Evolutionary conservation across 2,888 invertebrate genomes (phyloP).

Genomic region (Silvanus unidentatus): DNA sequence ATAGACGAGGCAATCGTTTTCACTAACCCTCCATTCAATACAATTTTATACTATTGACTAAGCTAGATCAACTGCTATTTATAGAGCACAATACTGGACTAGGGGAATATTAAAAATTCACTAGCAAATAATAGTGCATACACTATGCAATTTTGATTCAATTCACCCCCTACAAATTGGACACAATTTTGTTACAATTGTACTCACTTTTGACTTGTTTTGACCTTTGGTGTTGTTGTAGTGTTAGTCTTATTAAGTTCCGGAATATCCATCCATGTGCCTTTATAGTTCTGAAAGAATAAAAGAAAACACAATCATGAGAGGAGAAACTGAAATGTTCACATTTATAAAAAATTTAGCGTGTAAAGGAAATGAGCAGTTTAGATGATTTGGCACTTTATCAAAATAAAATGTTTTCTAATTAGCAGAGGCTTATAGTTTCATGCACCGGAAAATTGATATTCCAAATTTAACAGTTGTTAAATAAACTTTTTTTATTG

Average conservation of each 20-base stretch:
- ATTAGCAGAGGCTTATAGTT: too few relatives aligned
- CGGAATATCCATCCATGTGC: slow-evolving; percentile 47
- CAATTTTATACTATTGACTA: slow-evolving; percentile 19
- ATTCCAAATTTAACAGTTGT: too few relatives aligned
- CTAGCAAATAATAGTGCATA: not conserved
- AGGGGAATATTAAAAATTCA: too few relatives aligned
- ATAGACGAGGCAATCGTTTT: slow-evolving; percentile 25
- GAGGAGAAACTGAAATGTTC: too few relatives aligned
- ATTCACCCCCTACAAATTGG: too few relatives aligned
- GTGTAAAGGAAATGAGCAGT: too few relatives aligned
- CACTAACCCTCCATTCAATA: slow-evolving; percentile 20
- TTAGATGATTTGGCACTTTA: too few relatives aligned
- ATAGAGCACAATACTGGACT: not conserved
- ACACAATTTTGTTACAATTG: not conserved
- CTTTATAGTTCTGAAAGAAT: slow-evolving; percentile 37
- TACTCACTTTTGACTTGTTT: slow-evolving; percentile 41
- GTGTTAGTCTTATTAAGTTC: slow-evolving; percentile 41
- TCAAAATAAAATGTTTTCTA: too few relatives aligned
- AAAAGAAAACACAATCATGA: slow-evolving; percentile 8
- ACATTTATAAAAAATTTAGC: too few relatives aligned
- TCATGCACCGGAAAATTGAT: too few relatives aligned
- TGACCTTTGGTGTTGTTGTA: slow-evolving; percentile 30
- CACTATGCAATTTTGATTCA: not conserved
- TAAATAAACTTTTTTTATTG: too few relatives aligned
- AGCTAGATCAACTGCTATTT: slow-evolving; percentile 12